Evolutionary conservation across 2,113 vertebrate species (phyloP).

Genomic region (Micronycteris hirsuta): DNA sequence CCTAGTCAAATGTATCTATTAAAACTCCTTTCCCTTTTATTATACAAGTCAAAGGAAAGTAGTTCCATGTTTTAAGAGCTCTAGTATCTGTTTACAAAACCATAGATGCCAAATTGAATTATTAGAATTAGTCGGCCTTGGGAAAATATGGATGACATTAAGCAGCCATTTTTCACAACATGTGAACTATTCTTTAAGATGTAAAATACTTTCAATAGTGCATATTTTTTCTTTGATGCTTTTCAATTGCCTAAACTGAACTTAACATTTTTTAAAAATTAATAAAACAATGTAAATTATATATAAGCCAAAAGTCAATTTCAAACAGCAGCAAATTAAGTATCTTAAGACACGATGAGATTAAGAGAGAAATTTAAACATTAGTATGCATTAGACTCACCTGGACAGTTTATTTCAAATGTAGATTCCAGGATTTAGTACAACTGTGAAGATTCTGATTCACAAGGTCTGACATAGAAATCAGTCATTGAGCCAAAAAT

Average conservation of each 20-base stretch:
- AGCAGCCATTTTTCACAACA: background rate
- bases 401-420: background rate
- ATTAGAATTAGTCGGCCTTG: background rate
- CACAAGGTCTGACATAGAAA: background rate
- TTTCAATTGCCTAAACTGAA: background rate
- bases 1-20: background rate
- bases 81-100: conserved; percentile 2
- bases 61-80: background rate
- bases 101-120: conserved; percentile 6
- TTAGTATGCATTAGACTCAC: background rate
- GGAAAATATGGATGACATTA: background rate
- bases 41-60: conserved; percentile 21
- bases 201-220: background rate
- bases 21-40: conserved; percentile 11
- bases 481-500: background rate
- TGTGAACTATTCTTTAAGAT: background rate
- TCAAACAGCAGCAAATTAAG: background rate
- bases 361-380: background rate
- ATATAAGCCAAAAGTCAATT: background rate
- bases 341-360: background rate
- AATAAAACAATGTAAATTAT: background rate
- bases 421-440: background rate
- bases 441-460: background rate
- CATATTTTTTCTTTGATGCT: background rate
- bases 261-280: background rate